Base-by-base conservation (phyloP, 2,888 invertebrate genomes). In the Mythimna lalbum region DNA sequence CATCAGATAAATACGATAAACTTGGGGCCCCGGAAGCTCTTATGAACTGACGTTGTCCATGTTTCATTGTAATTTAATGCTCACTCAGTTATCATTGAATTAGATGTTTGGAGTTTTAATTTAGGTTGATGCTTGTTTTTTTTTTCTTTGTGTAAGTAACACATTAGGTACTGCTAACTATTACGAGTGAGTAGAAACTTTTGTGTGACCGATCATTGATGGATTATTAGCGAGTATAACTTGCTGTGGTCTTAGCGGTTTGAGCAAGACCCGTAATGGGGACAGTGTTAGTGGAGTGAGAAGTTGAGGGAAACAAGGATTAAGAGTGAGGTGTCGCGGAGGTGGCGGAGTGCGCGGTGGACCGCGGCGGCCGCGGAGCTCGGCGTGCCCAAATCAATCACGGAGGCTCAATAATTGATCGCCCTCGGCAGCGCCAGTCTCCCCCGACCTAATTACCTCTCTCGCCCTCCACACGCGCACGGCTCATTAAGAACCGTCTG, bases 401-500 rank as follows among this genome's bases (percentile, higher is more conserved):
- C 90, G 85, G 89, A 82, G 89, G 87, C 89, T 93, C 93, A 93
- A 93, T 94, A 94, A 95, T 94, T 94, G 94, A 94, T 94, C 91
- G 90, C 89, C 88, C 88, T 87, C 87, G 86, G 84, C 88, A 83
- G 85, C 83, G 86, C 84, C 81, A 86, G 86, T 85, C 90, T 91
- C 91, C 92, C 93, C 90, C 92, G 90, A 88, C 93, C 94, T 94
- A 93, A 95, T 95, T 94, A 94, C 94, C 92, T 91, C 93, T 91
- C 91, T 91, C 93, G 89, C 93, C 92, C 93, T 93, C 93, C 93
- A 92, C 93, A 91, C 92, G 92, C 92, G 92, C 93, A 94, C 93
- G 94, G 93, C 94, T 95, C 95, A 95, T 95, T 95, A 95, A 94
- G 91, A 91, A 91, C 93, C 93, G 94, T 94, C 95, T 94, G 95